Percentiles rank a stretch among this genome's conserved stretches.
These are phyloP conservation scores for Platycnemis pennipes DNA, from an alignment of 2,888 invertebrate genomes.

Conservation along the genomic window DNA sequence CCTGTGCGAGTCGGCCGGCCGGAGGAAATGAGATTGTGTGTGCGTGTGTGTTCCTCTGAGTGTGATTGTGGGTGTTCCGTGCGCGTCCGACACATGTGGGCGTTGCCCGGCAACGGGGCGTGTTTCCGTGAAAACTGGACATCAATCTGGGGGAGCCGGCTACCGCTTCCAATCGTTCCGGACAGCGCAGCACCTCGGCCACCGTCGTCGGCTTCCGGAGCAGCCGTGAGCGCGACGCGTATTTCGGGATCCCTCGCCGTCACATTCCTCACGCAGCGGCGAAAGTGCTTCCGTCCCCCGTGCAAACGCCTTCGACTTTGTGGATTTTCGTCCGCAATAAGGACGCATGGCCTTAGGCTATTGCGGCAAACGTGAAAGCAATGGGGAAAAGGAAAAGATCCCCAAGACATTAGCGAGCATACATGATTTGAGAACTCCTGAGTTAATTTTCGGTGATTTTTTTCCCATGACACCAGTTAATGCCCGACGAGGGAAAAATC, in stretches of 20 bases:
- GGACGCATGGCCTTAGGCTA: too few species aligned
- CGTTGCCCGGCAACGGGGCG: constrained; percentile 55
- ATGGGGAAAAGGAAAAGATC: too few species aligned
- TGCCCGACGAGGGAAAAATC: too few species aligned
- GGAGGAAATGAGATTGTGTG: not conserved
- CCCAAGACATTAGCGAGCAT: too few species aligned
- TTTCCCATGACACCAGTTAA: too few species aligned
- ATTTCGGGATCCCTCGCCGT: not conserved
- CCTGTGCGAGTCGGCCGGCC: not conserved
- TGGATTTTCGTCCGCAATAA: too few species aligned
- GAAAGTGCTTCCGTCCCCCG: not conserved
- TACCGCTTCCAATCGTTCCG: not conserved
- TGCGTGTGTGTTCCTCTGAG: not conserved
- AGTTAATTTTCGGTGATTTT: too few species aligned
- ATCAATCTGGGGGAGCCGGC: constrained; percentile 9
- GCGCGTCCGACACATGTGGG: constrained; percentile 26
- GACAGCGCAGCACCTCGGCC: not conserved
- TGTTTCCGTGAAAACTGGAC: constrained; percentile 50
- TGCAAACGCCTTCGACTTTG: not conserved
- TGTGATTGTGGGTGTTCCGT: not conserved
- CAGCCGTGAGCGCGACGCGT: not conserved
- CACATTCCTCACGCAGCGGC: not conserved
- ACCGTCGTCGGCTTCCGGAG: not conserved
- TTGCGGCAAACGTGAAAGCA: too few species aligned
- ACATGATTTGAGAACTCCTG: too few species aligned